phyloP scores from a whole-genome alignment of 2,888 invertebrate species.

The Branchellion lobata region DNA sequence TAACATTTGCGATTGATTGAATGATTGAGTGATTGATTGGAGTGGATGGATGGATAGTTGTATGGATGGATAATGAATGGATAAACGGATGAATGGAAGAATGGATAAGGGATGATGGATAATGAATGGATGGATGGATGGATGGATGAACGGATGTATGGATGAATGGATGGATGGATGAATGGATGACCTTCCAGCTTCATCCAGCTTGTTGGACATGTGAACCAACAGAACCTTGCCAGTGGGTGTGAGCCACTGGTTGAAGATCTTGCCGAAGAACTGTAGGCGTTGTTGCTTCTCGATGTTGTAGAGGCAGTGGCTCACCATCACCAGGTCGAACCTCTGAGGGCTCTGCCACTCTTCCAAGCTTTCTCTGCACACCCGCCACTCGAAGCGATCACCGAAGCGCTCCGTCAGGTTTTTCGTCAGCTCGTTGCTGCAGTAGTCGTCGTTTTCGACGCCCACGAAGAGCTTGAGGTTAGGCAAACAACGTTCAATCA shows the following conservation, averaged over 20 bases:
- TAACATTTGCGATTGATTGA: too few species aligned
- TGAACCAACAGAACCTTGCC: not conserved
- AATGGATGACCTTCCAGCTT: too few species aligned
- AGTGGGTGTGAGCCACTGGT: not conserved
- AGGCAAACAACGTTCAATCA: not conserved
- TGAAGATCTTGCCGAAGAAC: not conserved
- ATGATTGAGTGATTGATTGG: too few species aligned
- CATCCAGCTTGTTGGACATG: not conserved
- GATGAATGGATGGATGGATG: too few species aligned
- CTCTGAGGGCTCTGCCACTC: not conserved
- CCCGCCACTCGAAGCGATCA: not conserved
- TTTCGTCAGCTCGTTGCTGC: not conserved
- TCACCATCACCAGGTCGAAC: not conserved
- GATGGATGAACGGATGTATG: too few species aligned
- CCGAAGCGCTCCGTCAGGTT: not conserved
- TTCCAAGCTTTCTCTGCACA: not conserved
- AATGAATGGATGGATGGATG: too few species aligned
- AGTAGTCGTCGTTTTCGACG: not conserved
- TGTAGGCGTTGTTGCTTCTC: not conserved
- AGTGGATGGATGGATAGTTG: too few species aligned
- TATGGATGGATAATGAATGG: too few species aligned
- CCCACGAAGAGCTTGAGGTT: not conserved
- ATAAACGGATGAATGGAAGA: too few species aligned
- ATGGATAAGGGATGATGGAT: too few species aligned
- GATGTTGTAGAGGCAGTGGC: conserved; percentile 5